phyloP scores from a whole-genome alignment of 2,888 invertebrate species.

The Standfussiana lucernea region DNA sequence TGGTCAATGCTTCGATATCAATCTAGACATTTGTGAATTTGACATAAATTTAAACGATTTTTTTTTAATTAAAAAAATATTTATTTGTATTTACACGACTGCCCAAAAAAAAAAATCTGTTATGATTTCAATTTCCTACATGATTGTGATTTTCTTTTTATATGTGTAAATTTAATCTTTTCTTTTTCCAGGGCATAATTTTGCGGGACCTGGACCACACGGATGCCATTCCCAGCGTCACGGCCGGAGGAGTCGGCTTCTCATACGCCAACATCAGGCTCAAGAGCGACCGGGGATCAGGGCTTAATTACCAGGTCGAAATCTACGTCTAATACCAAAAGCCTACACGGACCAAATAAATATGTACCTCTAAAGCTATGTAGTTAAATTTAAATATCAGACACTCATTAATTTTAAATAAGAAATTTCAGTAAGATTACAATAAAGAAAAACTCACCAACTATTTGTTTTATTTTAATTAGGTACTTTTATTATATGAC shows the following conservation, averaged over 20 bases:
- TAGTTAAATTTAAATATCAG: constrained; percentile 10
- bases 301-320: constrained; percentile 87
- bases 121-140: not conserved
- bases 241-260: constrained; percentile 87
- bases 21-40: not conserved
- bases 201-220: constrained; percentile 87
- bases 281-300: constrained; percentile 86
- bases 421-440: constrained; percentile 5
- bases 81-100: not conserved
- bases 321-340: constrained; percentile 78
- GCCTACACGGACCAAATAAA: not conserved
- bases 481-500: not conserved
- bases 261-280: constrained; percentile 85
- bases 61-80: not conserved
- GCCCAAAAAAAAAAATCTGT: not conserved
- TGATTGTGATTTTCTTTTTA: not conserved
- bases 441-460: constrained; percentile 27
- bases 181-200: constrained; percentile 83
- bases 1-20: not conserved
- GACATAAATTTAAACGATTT: not conserved
- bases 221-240: constrained; percentile 80
- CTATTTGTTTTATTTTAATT: constrained; percentile 30
- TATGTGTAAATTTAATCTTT: not conserved
- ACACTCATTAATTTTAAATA: constrained; percentile 24
- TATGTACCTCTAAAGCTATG: constrained; percentile 1